Evolutionary conservation across 2,797 vertebrate genomes (phyloP).

Genomic region (Xenops minutus): DNA sequence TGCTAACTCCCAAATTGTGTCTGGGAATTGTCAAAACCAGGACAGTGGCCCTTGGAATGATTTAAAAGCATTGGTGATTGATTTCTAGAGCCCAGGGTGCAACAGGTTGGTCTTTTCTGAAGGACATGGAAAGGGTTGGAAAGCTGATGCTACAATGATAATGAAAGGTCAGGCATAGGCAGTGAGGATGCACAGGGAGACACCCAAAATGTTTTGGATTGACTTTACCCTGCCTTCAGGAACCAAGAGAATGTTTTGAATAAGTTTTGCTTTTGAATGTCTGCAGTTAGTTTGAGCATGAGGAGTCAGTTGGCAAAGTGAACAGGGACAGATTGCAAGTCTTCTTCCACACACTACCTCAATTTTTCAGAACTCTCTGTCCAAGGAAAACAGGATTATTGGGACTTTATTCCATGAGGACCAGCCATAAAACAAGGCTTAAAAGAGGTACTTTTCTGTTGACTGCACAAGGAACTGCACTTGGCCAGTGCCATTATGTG

Average conservation of each 20-base stretch:
- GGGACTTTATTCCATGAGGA: background rate
- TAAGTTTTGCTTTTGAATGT: background rate
- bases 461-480: background rate
- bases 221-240: background rate
- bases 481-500: background rate
- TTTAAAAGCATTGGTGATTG: background rate
- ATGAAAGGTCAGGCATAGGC: background rate
- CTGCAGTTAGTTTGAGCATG: background rate
- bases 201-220: background rate
- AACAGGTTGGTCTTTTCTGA: background rate
- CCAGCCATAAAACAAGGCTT: background rate
- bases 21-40: background rate
- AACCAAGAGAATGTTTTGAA: background rate
- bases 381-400: background rate
- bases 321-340: background rate
- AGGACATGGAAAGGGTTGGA: background rate
- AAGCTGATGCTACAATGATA: background rate
- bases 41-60: rapidly evolving
- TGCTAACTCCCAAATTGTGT: background rate
- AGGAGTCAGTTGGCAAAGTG: background rate
- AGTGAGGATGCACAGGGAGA: background rate
- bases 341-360: background rate
- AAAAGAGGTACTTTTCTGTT: background rate
- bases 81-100: background rate
- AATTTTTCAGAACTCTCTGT: background rate